Evolutionary conservation across 92 coral and sea anemone genomes (phyloP).

Genomic region (Epizoanthus illoricatus): DNA sequence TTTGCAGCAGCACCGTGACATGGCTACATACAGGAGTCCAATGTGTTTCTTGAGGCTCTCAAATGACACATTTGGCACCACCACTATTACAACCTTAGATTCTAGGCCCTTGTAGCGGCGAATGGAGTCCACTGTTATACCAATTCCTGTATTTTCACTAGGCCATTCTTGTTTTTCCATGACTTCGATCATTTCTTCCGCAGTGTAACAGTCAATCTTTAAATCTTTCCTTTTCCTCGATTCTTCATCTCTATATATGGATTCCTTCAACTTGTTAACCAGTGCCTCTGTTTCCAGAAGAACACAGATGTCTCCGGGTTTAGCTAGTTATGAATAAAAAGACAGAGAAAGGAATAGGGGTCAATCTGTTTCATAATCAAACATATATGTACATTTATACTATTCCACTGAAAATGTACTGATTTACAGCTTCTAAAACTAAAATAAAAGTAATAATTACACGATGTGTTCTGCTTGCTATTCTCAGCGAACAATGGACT

Average conservation of each 20-base stretch:
- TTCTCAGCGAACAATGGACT: no score
- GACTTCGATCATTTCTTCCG: conserved; percentile 3
- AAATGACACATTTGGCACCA: neutral
- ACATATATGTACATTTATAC: no score
- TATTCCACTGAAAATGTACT: no score
- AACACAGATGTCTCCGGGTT: conserved; percentile 21
- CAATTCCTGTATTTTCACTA: neutral
- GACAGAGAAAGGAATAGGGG: no score
- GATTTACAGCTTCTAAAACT: no score
- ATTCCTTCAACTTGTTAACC: neutral
- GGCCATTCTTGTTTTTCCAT: neutral
- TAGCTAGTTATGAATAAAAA: no score
- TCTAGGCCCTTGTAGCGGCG: conserved; percentile 29
- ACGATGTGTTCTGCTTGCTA: no score
- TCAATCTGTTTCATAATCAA: no score
- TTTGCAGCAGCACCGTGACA: conserved; percentile 8
- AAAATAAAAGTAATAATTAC: no score
- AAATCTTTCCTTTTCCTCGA: neutral
- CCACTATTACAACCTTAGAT: conserved; percentile 1
- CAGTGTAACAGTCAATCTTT: neutral
- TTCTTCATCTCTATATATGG: neutral
- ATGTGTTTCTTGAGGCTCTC: neutral
- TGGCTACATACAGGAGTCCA: neutral
- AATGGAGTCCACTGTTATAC: conserved; percentile 15
- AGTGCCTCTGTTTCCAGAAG: neutral